Evolutionary conservation across 2,113 vertebrate species (phyloP), one percentile per base, ranked within the genome.

Genomic region (Silurus meridionalis): DNA sequence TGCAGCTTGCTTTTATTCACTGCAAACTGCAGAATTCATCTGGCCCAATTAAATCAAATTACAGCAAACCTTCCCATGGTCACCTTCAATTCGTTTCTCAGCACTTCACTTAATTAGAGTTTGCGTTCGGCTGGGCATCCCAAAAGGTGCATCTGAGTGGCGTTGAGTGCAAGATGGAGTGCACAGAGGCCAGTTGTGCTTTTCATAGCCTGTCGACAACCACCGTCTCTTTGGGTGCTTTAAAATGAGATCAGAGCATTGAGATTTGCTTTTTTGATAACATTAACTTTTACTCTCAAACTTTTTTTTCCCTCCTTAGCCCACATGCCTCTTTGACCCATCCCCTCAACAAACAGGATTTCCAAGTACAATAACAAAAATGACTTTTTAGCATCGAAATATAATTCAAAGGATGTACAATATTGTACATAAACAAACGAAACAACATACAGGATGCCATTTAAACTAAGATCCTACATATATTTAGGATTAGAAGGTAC

Each of bases 211-310:
- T 88, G 84, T 78, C 85, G 82, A 85, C 87, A 86, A 72, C 57
- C 37, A 28, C 77, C 0, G 50, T 83, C 87, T 90, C 82, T 89
- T 83, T 9, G 81, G 82, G 21, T 82, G 13, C 46, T 87, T 91
- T 75, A 83, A 94, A 94, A 95, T 94, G 91, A 95, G 93, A 94
- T 94, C 92, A 94, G 93, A 93, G 93, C 91, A 89, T 93, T 78
- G 91, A 94, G 92, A 92, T 92, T 92, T 92, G 87, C 91, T 90
- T 93, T 88, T 87, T 90, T 91, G 89, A 93, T 93, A 92, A 92
- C 91, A 92, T 93, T 93, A 94, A 91, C 92, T 92, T 89, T 86
- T 23, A 86, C 28, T 58, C 8, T n/a, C 69, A 14, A 19, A 11
- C 53, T 63, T 79, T 37, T 37, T 60, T 60, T 80, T 23, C 11